Conservation (phyloP, 2,797 vertebrate genomes). For the Thripadectes ignobilis region DNA sequence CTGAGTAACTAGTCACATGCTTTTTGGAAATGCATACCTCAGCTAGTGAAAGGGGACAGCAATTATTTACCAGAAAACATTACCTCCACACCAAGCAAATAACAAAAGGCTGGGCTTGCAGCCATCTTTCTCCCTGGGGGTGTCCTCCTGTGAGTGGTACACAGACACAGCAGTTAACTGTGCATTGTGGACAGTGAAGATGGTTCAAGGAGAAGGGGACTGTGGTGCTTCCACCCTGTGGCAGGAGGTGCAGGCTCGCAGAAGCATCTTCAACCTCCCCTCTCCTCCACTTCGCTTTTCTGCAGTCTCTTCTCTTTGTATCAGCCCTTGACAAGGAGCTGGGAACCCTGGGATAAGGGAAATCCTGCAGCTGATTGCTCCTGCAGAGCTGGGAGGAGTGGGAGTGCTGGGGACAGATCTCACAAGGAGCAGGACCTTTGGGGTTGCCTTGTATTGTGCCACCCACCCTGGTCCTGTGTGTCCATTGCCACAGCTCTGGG, state of each 20-base stretch:
- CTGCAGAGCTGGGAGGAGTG: not conserved
- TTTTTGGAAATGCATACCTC: not conserved
- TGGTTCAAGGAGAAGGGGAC: not conserved
- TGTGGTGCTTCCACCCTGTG: fast-evolving
- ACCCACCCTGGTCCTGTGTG: not conserved
- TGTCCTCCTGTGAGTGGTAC: fast-evolving
- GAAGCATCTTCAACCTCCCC: not conserved
- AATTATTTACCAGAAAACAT: not conserved
- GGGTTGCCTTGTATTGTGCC: not conserved
- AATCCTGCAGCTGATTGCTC: not conserved
- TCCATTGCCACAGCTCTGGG: not conserved
- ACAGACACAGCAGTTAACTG: not conserved
- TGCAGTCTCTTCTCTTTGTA: not conserved
- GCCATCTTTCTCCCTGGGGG: not conserved
- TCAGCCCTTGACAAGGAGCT: not conserved
- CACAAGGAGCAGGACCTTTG: fast-evolving
- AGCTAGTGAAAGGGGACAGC: not conserved
- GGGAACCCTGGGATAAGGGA: not conserved
- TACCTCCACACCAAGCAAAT: not conserved
- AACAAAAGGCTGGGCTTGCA: not conserved
- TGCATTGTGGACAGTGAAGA: not conserved
- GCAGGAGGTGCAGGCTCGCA: not conserved
- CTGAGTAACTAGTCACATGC: not conserved
- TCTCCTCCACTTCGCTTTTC: not conserved
- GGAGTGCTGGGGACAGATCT: fast-evolving